phyloP scores from a whole-genome alignment of 2,888 invertebrate genomes.

The Xanthorhoe designata region DNA sequence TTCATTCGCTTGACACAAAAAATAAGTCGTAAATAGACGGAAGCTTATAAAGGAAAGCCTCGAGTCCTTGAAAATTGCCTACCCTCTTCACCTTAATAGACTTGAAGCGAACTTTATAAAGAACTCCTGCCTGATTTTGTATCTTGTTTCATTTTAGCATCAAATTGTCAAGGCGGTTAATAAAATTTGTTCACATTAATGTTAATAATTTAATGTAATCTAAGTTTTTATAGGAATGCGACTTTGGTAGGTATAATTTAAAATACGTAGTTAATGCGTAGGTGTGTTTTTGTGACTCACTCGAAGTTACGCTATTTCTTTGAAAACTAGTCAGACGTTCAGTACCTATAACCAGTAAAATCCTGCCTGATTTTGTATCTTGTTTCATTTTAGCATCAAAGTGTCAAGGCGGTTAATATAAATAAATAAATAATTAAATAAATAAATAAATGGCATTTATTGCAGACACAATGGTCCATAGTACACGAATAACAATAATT shows the following conservation, averaged over 20 bases:
- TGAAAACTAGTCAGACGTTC: slow-evolving; percentile 23
- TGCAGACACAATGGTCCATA: too few relatives aligned
- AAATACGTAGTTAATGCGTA: slow-evolving; percentile 26
- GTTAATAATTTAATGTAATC: slow-evolving; percentile 7
- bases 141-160: slow-evolving; percentile 27
- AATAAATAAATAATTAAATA: too few relatives aligned
- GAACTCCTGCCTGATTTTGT: slow-evolving; percentile 37
- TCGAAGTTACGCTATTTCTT: slow-evolving; percentile 18
- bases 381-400: slow-evolving; percentile 24
- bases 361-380: slow-evolving; percentile 38
- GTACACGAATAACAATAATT: too few relatives aligned
- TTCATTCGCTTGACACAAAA: slow-evolving; percentile 33
- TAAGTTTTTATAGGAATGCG: slow-evolving; percentile 29
- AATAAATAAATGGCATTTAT: too few relatives aligned
- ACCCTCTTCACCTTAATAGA: slow-evolving; percentile 30
- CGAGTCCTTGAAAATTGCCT: slow-evolving; percentile 37
- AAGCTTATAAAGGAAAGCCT: slow-evolving; percentile 23
- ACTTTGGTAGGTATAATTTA: slow-evolving; percentile 14
- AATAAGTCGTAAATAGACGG: slow-evolving; percentile 31
- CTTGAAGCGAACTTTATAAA: slow-evolving; percentile 43
- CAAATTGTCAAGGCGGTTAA: slow-evolving; percentile 25
- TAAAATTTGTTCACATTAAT: too few relatives aligned
- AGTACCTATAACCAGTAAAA: slow-evolving; percentile 4
- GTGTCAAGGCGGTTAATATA: slow-evolving; percentile 24
- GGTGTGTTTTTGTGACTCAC: slow-evolving; percentile 30